phyloP scores from a whole-genome alignment of 2,797 vertebrate species.

The Salmo trutta region DNA sequence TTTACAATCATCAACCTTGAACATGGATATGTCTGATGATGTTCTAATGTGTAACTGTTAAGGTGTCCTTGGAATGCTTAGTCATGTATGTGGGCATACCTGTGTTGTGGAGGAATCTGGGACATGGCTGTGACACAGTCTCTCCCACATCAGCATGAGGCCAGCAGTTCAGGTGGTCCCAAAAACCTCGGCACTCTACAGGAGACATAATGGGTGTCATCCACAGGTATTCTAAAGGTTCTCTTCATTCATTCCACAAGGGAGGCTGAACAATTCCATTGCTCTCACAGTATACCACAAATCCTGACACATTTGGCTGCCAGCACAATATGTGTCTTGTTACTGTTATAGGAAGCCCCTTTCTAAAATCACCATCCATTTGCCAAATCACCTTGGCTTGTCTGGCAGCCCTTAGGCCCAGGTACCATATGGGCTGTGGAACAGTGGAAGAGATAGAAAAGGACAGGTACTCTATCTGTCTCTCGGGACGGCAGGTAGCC shows the following conservation, averaged over 20 bases:
- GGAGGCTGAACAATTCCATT: too few species aligned
- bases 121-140: slow-evolving; percentile 75
- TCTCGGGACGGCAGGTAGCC: too few species aligned
- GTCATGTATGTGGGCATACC: slow-evolving; percentile 34
- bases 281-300: too few species aligned
- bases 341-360: too few species aligned
- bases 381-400: too few species aligned
- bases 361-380: too few species aligned
- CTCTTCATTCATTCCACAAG: background rate
- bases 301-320: too few species aligned
- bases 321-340: too few species aligned
- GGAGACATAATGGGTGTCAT: background rate
- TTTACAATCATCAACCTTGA: background rate
- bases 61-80: background rate
- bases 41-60: slow-evolving; percentile 2
- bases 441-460: too few species aligned
- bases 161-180: slow-evolving; percentile 87
- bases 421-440: too few species aligned
- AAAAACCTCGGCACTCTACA: slow-evolving; percentile 73
- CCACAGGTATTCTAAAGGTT: background rate
- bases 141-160: slow-evolving; percentile 70
- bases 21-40: background rate
- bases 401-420: too few species aligned
- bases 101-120: slow-evolving; percentile 69
- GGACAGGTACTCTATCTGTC: too few species aligned